phyloP scores from a whole-genome alignment of 2,888 invertebrate species.

The Zygothrica quintamaculata region DNA sequence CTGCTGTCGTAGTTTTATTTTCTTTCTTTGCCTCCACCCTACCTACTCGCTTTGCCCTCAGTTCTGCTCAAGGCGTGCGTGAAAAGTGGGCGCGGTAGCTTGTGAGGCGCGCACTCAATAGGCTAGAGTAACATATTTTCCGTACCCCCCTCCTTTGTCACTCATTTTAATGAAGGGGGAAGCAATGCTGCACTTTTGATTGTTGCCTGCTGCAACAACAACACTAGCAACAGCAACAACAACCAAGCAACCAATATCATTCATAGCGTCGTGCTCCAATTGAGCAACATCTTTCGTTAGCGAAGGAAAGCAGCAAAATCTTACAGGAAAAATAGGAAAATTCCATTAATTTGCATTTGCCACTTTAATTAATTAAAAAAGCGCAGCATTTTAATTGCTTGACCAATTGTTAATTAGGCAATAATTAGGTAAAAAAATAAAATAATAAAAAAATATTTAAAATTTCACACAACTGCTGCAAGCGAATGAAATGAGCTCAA shows the following conservation, averaged over 20 bases:
- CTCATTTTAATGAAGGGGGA: neutral
- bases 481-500: constrained; percentile 44
- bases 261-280: constrained; percentile 55
- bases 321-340: constrained; percentile 5
- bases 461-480: constrained; percentile 37
- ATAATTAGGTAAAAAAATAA: constrained; percentile 36
- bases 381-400: constrained; percentile 39
- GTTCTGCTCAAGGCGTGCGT: constrained; percentile 51
- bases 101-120: constrained; percentile 40
- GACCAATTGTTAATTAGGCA: constrained; percentile 38
- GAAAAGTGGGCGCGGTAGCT: constrained; percentile 60
- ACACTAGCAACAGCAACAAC: constrained; percentile 24
- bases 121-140: constrained; percentile 27
- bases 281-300: constrained; percentile 41
- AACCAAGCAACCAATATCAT: constrained; percentile 15
- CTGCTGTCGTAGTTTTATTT: constrained; percentile 53
- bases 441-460: neutral
- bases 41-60: no score
- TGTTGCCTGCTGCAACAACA: constrained; percentile 44
- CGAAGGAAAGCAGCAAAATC: constrained; percentile 13
- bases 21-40: no score
- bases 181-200: constrained; percentile 49
- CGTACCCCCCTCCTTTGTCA: constrained; percentile 1
- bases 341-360: neutral
- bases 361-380: constrained; percentile 27